Conservation (phyloP, 2,888 invertebrate species). For the Allophyes oxyacanthae region DNA sequence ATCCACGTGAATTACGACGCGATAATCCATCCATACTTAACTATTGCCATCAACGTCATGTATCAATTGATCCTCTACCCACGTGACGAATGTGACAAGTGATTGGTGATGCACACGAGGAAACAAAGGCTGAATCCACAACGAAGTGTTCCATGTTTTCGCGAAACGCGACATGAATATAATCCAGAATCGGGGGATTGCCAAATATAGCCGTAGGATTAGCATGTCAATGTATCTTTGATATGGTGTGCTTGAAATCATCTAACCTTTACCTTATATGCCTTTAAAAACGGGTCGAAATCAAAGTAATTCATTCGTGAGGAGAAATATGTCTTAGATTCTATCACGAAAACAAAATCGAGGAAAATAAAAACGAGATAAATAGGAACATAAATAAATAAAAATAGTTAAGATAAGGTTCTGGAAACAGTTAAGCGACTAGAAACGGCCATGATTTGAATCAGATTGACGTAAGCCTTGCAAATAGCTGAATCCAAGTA, state of each 20-base stretch:
- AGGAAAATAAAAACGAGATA: too few relatives aligned
- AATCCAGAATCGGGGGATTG: constrained; percentile 36
- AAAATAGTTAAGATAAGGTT: too few relatives aligned
- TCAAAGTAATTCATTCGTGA: constrained; percentile 27
- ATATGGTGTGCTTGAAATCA: constrained; percentile 45
- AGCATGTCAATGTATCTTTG: constrained; percentile 24
- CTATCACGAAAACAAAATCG: too few relatives aligned
- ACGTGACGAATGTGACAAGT: constrained; percentile 66
- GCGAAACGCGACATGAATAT: constrained; percentile 60
- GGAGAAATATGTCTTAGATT: neutral
- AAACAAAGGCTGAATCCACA: constrained; percentile 62
- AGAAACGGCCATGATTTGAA: too few relatives aligned
- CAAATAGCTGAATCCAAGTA: too few relatives aligned
- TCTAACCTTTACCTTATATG: constrained; percentile 26
- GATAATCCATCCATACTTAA: constrained; percentile 1
- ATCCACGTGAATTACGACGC: constrained; percentile 2
- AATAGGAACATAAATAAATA: too few relatives aligned
- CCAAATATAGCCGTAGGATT: constrained; percentile 49
- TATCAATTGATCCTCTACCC: constrained; percentile 20
- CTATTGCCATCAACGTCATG: neutral
- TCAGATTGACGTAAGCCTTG: too few relatives aligned
- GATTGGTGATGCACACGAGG: constrained; percentile 41
- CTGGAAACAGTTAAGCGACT: too few relatives aligned
- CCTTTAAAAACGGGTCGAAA: too few relatives aligned
- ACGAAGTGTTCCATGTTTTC: constrained; percentile 54